A percentile compares a stretch with the other conserved stretches of the same genome.
These are phyloP conservation scores for Acyrthosiphon pisum DNA, from an alignment of 1,140 invertebrate genomes.

Conservation along the genomic window DNA sequence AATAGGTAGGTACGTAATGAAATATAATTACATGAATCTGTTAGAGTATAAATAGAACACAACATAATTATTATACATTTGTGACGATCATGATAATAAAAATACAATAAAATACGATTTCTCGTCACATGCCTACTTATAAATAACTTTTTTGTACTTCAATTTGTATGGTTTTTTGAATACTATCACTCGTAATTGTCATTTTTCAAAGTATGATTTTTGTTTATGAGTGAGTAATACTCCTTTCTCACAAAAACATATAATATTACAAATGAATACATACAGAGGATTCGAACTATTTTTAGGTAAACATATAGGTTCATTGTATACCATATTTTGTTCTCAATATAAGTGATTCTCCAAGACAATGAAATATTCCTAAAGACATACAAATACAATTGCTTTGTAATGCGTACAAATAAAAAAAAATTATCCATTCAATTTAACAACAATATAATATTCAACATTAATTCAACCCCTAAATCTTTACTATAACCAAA, in stretches of 20 bases:
- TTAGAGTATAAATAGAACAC: neutral
- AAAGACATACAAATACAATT: neutral
- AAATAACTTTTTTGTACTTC: neutral
- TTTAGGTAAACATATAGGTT: neutral
- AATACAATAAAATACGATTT: neutral
- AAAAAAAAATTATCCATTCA: neutral
- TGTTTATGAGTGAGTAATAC: neutral
- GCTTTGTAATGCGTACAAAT: neutral
- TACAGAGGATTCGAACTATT: neutral
- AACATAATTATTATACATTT: neutral
- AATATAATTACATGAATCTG: neutral
- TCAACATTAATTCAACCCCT: neutral
- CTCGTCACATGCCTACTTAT: neutral
- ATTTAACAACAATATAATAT: neutral
- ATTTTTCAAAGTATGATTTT: slow-evolving; percentile 2
- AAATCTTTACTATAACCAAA: neutral
- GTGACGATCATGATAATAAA: neutral
- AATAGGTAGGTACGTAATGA: neutral
- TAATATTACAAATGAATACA: neutral
- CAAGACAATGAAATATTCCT: neutral
- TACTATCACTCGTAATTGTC: neutral
- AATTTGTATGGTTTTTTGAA: neutral
- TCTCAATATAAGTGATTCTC: neutral
- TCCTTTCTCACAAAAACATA: neutral
- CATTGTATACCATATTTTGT: neutral